phyloP scores from a whole-genome alignment of 2,113 vertebrate genomes.

The Silurus asotus region DNA sequence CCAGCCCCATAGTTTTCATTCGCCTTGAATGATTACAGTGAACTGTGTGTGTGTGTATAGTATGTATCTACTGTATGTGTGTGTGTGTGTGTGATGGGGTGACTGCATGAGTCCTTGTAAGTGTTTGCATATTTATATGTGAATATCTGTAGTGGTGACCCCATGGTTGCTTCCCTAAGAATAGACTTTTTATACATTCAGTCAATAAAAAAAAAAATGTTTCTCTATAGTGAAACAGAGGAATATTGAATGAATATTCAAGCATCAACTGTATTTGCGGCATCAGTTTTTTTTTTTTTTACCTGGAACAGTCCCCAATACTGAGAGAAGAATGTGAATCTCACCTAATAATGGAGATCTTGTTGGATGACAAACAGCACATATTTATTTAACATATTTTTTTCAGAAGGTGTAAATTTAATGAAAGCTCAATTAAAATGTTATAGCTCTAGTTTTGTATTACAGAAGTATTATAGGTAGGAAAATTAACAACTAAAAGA shows the following conservation, averaged over 20 bases:
- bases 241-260: not conserved
- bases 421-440: too few species aligned
- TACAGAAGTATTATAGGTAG: too few species aligned
- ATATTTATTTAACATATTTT: not conserved
- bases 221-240: not conserved
- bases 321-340: not conserved
- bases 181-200: not conserved
- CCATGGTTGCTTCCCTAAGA: not conserved
- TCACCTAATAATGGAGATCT: not conserved
- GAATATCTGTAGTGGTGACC: conserved; percentile 1
- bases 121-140: conserved; percentile 14
- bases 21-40: conserved; percentile 12
- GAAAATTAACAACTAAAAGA: not conserved
- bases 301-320: not conserved
- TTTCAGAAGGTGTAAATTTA: not conserved
- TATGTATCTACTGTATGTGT: not conserved
- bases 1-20: conserved; percentile 29
- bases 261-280: not conserved
- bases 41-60: conserved; percentile 3
- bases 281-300: not conserved
- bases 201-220: not conserved
- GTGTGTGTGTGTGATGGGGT: not conserved
- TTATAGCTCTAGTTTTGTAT: not conserved
- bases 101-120: not conserved
- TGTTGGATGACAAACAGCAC: not conserved